Conservation (phyloP, 2,113 vertebrate genomes). For the Campylomormyrus tamandua region DNA sequence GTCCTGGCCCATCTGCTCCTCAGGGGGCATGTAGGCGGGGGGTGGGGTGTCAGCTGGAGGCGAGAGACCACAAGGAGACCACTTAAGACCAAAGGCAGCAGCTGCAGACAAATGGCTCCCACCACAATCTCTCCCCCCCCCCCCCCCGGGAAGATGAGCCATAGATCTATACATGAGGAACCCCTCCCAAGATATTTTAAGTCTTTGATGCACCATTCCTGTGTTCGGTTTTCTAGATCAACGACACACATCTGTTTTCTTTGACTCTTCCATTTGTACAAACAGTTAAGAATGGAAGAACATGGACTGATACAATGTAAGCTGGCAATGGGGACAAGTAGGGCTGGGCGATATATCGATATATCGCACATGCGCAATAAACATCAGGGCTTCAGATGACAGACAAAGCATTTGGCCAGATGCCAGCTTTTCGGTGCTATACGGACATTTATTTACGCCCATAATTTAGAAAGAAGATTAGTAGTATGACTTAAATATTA, state of each 20-base stretch:
- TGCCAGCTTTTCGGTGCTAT: too few relatives aligned
- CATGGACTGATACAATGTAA: not conserved
- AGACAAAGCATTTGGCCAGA: too few relatives aligned
- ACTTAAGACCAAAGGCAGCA: slow-evolving; percentile 33
- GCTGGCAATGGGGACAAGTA: not conserved
- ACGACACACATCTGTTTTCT: too few relatives aligned
- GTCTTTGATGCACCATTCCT: slow-evolving; percentile 46
- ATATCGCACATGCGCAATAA: too few relatives aligned
- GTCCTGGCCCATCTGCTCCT: slow-evolving; percentile 88
- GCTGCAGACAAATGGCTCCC: slow-evolving; percentile 46
- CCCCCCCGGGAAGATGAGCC: slow-evolving; percentile 33
- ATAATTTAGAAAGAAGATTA: too few relatives aligned
- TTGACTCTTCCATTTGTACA: not conserved
- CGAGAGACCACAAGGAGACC: slow-evolving; percentile 31
- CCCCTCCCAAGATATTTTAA: slow-evolving; percentile 22
- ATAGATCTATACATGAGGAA: slow-evolving; percentile 31
- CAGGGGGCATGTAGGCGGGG: slow-evolving; percentile 95
- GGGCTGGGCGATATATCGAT: too few relatives aligned
- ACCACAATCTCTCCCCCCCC: slow-evolving; percentile 34
- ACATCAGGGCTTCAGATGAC: too few relatives aligned
- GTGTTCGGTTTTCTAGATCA: not conserved
- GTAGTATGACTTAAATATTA: too few relatives aligned
- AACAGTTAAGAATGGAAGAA: not conserved
- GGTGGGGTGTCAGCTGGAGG: slow-evolving; percentile 89
- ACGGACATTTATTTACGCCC: too few relatives aligned